Percentiles rank a stretch among this genome's conserved stretches.
phyloP scores from a whole-genome alignment of 2,888 invertebrate genomes.

The Lissocephala sabroskyi region DNA sequence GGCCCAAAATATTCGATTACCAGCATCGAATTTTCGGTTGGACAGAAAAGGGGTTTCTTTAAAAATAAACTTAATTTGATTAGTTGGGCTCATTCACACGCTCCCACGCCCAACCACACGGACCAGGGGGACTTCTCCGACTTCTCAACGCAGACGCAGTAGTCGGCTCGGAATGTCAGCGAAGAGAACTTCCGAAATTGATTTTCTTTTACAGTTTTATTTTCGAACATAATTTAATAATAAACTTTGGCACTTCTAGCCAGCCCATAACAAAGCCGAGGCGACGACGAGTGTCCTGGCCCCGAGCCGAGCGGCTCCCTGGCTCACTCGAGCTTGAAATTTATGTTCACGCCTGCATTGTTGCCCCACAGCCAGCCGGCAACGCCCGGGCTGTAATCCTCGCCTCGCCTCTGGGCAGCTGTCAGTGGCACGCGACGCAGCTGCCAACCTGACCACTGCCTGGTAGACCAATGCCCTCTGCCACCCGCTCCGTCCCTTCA shows the following conservation, averaged over 20 bases:
- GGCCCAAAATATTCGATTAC: slow-evolving; percentile 47
- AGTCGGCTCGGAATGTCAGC: slow-evolving; percentile 13
- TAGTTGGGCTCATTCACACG: slow-evolving; percentile 53
- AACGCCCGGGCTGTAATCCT: neutral
- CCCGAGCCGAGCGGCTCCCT: too few species aligned
- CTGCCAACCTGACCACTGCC: too few species aligned
- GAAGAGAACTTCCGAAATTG: slow-evolving; percentile 35
- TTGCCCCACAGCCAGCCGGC: slow-evolving; percentile 25
- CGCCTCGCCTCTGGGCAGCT: slow-evolving; percentile 23
- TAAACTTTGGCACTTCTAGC: slow-evolving; percentile 59
- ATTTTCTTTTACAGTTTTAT: slow-evolving; percentile 51
- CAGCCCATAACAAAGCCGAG: slow-evolving; percentile 28
- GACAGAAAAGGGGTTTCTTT: too few species aligned
- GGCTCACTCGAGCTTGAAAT: slow-evolving; percentile 49
- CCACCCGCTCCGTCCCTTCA: too few species aligned
- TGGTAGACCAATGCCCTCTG: too few species aligned
- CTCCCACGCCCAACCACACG: slow-evolving; percentile 13
- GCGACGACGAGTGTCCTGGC: neutral
- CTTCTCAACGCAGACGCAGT: neutral
- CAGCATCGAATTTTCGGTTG: slow-evolving; percentile 45
- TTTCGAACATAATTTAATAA: slow-evolving; percentile 55
- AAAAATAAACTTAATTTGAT: slow-evolving; percentile 57
- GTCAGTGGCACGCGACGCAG: slow-evolving; percentile 36
- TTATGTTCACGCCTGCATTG: slow-evolving; percentile 55
- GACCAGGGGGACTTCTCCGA: too few species aligned